Evolutionary conservation across 2,888 invertebrate genomes (phyloP).

Genomic region (Pelosia muscerda): DNA sequence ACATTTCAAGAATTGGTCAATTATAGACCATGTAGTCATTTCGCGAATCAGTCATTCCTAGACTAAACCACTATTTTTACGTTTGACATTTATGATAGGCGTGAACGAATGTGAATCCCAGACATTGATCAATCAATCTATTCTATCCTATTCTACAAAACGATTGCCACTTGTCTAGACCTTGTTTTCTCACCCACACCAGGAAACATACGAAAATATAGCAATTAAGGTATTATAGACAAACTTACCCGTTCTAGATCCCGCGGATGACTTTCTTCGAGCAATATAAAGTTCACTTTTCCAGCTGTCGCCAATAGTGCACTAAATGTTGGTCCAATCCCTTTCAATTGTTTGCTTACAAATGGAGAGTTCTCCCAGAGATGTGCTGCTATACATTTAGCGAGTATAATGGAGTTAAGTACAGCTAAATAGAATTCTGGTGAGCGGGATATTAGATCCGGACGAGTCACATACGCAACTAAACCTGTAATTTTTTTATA

Average conservation of each 20-base stretch:
- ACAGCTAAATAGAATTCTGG: constrained; percentile 83
- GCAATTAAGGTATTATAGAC: too few relatives aligned
- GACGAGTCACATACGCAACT: constrained; percentile 84
- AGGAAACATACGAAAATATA: too few relatives aligned
- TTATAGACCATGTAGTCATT: too few relatives aligned
- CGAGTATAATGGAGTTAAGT: constrained; percentile 87
- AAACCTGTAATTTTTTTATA: constrained; percentile 74
- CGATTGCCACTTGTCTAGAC: too few relatives aligned
- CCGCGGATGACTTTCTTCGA: constrained; percentile 90
- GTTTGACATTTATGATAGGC: too few relatives aligned
- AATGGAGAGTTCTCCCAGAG: constrained; percentile 92
- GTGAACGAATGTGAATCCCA: too few relatives aligned
- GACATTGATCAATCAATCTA: too few relatives aligned
- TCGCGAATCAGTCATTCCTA: too few relatives aligned
- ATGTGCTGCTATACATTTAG: constrained; percentile 89
- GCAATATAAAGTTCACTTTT: constrained; percentile 88
- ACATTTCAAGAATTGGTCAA: too few relatives aligned
- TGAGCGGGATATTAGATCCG: constrained; percentile 60
- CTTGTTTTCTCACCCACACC: too few relatives aligned
- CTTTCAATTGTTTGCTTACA: constrained; percentile 90
- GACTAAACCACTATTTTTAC: too few relatives aligned
- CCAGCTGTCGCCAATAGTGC: constrained; percentile 88
- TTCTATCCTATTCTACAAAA: too few relatives aligned
- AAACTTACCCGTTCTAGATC: constrained; percentile 89
- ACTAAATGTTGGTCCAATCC: constrained; percentile 90